phyloP scores from a whole-genome alignment of 2,888 invertebrate genomes.

The Malthinus seriepunctatus region DNA sequence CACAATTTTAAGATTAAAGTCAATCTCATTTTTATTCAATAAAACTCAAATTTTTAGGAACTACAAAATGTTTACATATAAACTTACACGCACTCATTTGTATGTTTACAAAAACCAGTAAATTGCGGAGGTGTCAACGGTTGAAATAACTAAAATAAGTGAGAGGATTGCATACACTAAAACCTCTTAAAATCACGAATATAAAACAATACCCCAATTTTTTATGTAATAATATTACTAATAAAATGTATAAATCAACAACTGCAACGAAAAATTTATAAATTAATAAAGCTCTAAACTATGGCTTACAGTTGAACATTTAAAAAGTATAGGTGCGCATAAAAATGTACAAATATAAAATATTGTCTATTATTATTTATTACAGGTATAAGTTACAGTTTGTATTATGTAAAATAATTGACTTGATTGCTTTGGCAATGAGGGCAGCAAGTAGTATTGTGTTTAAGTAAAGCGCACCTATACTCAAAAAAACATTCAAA shows the following conservation, averaged over 20 bases:
- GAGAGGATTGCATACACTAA: conserved; percentile 13
- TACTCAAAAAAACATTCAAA: conserved; percentile 17
- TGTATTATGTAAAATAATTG: conserved; percentile 35
- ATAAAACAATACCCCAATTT: conserved; percentile 8
- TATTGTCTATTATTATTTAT: conserved; percentile 36
- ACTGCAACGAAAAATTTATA: conserved; percentile 17
- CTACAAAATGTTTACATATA: conserved; percentile 35
- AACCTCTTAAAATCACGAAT: conserved; percentile 7
- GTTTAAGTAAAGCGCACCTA: conserved; percentile 11
- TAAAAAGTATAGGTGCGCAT: conserved; percentile 11
- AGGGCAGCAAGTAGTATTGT: conserved; percentile 22
- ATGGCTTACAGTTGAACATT: conserved; percentile 20
- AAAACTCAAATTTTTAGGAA: conserved; percentile 36
- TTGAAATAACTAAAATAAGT: conserved; percentile 16
- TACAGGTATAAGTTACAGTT: conserved; percentile 22
- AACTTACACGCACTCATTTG: conserved; percentile 16
- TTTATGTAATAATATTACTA: conserved; percentile 12
- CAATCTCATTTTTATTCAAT: conserved; percentile 27
- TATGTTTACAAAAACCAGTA: conserved; percentile 14
- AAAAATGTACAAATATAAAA: conserved; percentile 32
- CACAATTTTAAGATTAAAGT: conserved; percentile 27
- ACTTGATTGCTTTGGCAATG: conserved; percentile 35
- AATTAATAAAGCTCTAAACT: conserved; percentile 19
- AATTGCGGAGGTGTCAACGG: conserved; percentile 23
- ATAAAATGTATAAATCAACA: conserved; percentile 22